Evolutionary conservation across 2,797 vertebrate genomes (phyloP).

Genomic region (Margarornis squamiger): DNA sequence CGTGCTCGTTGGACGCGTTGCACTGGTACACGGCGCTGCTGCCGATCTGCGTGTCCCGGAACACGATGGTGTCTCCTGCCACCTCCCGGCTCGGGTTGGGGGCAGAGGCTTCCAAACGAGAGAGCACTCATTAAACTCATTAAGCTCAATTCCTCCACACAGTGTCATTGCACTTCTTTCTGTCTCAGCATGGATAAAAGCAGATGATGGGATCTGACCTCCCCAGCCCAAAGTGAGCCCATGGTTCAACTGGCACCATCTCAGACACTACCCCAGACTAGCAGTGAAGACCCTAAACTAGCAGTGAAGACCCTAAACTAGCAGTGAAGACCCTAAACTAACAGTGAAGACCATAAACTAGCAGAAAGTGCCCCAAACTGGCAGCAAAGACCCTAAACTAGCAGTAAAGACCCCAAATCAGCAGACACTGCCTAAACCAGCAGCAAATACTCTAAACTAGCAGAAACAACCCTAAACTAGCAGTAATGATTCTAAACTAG

Average conservation of each 20-base stretch:
- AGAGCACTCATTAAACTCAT: not conserved
- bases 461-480: not conserved
- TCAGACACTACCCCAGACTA: not conserved
- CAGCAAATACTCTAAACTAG: not conserved
- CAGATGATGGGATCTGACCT: rapidly evolving
- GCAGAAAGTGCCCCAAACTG: too few relatives aligned
- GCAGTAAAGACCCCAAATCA: not conserved
- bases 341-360: too few relatives aligned
- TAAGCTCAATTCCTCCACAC: too few relatives aligned
- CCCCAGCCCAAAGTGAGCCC: not conserved
- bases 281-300: not conserved
- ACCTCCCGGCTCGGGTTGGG: constrained; percentile 84
- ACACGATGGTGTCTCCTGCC: constrained; percentile 90
- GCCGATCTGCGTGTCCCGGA: constrained; percentile 90
- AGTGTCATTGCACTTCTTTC: rapidly evolving
- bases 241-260: rapidly evolving
- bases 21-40: constrained; percentile 95
- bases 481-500: not conserved
- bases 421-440: not conserved
- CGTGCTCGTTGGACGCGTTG: constrained; percentile 94
- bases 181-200: rapidly evolving
- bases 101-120: constrained; percentile 67
- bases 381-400: too few relatives aligned
- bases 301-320: too few relatives aligned
- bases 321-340: too few relatives aligned